These are phyloP conservation scores for Aphelenchoides besseyi DNA, from an alignment of 1,140 invertebrate genomes.

Conservation along the genomic window DNA sequence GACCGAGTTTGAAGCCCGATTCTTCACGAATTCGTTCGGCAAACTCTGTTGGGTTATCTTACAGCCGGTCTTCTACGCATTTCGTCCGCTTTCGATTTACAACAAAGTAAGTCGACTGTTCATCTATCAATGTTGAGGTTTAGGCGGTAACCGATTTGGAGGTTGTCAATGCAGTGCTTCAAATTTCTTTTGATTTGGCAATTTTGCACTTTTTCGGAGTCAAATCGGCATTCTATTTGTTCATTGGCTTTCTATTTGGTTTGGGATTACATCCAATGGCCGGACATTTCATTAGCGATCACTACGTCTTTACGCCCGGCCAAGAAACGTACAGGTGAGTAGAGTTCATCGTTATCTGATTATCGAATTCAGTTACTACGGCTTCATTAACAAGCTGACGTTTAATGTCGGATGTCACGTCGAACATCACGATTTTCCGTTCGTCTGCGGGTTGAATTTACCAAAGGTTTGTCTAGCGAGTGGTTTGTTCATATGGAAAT, in stretches of 20 bases:
- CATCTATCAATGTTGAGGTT: slow-evolving; percentile 35
- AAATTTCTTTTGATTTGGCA: slow-evolving; percentile 68
- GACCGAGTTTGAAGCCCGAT: slow-evolving; percentile 81
- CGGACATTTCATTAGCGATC: slow-evolving; percentile 96
- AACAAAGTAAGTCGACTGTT: slow-evolving; percentile 70
- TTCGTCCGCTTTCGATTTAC: slow-evolving; percentile 83
- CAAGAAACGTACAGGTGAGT: slow-evolving; percentile 74
- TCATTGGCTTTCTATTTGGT: slow-evolving; percentile 69
- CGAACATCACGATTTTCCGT: slow-evolving; percentile 70
- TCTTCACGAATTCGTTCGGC: slow-evolving; percentile 87
- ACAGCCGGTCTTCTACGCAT: slow-evolving; percentile 92
- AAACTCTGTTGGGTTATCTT: slow-evolving; percentile 89
- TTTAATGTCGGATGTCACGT: slow-evolving; percentile 86
- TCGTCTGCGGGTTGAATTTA: slow-evolving; percentile 79
- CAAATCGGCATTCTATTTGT: slow-evolving; percentile 78
- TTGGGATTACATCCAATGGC: slow-evolving; percentile 94
- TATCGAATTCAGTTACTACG: slow-evolving; percentile 74
- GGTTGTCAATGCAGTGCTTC: slow-evolving; percentile 79
- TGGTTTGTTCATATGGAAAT: background rate
- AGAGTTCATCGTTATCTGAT: slow-evolving; percentile 10
- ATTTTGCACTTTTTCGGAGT: slow-evolving; percentile 69
- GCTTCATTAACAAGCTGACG: slow-evolving; percentile 87
- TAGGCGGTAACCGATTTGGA: slow-evolving; percentile 74
- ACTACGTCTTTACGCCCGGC: slow-evolving; percentile 88
- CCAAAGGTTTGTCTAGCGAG: slow-evolving; percentile 8